Evolutionary conservation across 64 coral and sea anemone genomes (phyloP).

Genomic region (Actinia tenebrosa): DNA sequence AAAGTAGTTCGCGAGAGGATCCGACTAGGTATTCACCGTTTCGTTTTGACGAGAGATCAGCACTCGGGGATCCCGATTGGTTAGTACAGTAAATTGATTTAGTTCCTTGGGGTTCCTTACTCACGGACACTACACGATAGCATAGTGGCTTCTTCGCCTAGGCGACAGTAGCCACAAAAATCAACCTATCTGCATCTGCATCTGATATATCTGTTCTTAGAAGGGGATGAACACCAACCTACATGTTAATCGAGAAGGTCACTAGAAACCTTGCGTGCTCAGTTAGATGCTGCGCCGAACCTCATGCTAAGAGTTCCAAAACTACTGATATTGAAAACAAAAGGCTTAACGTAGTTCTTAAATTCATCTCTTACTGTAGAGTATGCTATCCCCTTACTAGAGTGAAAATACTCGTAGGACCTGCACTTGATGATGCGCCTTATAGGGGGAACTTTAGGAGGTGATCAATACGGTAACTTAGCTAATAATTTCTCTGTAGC

Average conservation of each 20-base stretch:
- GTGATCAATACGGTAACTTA: neutral
- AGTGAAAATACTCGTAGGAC: constrained; percentile 35
- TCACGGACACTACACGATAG: too few species aligned
- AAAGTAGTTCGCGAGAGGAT: too few species aligned
- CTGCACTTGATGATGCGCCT: constrained; percentile 39
- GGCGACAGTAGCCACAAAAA: neutral
- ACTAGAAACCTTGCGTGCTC: neutral
- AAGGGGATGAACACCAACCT: constrained; percentile 30
- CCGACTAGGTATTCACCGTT: too few species aligned
- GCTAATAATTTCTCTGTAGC: neutral
- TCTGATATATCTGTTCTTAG: constrained; percentile 36
- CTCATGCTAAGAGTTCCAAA: constrained; percentile 37
- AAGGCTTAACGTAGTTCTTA: constrained; percentile 25
- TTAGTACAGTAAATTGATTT: too few species aligned
- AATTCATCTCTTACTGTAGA: constrained; percentile 39
- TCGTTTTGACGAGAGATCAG: too few species aligned
- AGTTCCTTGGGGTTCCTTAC: too few species aligned
- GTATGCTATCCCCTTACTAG: constrained; percentile 19
- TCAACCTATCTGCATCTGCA: constrained; percentile 21
- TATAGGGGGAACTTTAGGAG: neutral
- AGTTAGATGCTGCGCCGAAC: constrained; percentile 35
- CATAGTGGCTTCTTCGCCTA: too few species aligned
- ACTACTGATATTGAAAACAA: constrained; percentile 11
- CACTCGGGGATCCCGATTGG: too few species aligned
- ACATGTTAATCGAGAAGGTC: constrained; percentile 29